Evolutionary conservation across 2,113 vertebrate genomes (phyloP).

Genomic region (Brachyistius frenatus): DNA sequence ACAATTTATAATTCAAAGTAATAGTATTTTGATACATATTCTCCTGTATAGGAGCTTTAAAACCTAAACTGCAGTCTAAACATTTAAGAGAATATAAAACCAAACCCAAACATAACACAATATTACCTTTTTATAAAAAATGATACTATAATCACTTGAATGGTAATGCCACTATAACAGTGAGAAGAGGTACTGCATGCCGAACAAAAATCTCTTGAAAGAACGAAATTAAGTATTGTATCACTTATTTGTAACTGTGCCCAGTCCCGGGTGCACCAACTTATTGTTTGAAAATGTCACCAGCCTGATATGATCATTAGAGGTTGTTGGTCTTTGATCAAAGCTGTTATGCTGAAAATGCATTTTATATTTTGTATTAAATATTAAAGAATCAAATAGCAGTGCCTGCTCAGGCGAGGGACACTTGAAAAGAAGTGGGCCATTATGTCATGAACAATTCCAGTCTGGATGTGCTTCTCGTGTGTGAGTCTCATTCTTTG

Average conservation of each 20-base stretch:
- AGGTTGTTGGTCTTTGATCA: background rate
- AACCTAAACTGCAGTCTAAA: background rate
- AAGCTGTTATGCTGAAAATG: background rate
- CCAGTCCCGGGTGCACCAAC: background rate
- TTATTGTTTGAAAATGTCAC: background rate
- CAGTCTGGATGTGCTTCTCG: slow-evolving; percentile 10
- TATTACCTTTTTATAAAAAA: background rate
- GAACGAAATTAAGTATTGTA: background rate
- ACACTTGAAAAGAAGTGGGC: slow-evolving; percentile 10
- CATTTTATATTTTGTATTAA: background rate
- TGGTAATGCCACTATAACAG: background rate
- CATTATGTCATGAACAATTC: slow-evolving; percentile 4
- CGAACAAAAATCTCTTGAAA: background rate
- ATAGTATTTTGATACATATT: background rate
- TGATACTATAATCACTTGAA: no score
- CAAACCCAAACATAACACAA: background rate
- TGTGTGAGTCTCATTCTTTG: slow-evolving; percentile 68
- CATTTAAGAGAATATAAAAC: background rate
- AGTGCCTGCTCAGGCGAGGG: slow-evolving; percentile 2
- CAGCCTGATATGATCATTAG: background rate
- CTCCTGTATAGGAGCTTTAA: background rate
- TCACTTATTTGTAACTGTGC: background rate
- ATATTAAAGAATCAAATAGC: background rate
- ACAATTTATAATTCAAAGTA: background rate
- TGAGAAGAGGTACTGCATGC: background rate